Conservation (phyloP, 1,140 invertebrate genomes). For the Reticulitermes speratus region DNA sequence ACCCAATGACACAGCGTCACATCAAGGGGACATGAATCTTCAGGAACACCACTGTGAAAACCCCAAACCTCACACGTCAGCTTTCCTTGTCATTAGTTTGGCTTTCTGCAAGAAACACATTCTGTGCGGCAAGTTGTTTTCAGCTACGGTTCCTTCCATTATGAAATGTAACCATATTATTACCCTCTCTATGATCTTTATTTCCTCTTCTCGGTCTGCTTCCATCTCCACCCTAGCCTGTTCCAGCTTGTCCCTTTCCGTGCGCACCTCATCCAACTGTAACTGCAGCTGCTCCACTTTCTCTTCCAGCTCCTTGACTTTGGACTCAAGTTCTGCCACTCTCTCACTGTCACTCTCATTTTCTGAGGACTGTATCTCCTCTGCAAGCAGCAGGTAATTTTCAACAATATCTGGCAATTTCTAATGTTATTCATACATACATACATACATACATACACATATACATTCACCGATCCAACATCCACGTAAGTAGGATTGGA, state of each 20-base stretch:
- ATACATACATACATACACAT: too few relatives aligned
- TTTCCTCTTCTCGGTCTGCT: constrained; percentile 50
- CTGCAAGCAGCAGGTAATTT: constrained; percentile 32
- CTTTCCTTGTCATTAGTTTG: too few relatives aligned
- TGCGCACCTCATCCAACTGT: constrained; percentile 48
- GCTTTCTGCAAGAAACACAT: too few relatives aligned
- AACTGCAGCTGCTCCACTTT: constrained; percentile 53
- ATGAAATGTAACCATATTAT: too few relatives aligned
- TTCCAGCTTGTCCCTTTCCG: constrained; percentile 49
- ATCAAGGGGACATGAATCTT: too few relatives aligned
- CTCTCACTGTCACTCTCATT: constrained; percentile 43
- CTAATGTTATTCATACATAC: not conserved
- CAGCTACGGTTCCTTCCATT: too few relatives aligned
- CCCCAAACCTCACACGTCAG: too few relatives aligned
- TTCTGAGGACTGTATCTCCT: constrained; percentile 36
- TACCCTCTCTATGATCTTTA: constrained; percentile 48
- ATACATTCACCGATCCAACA: too few relatives aligned
- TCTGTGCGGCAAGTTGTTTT: too few relatives aligned
- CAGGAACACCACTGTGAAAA: too few relatives aligned
- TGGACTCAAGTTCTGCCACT: constrained; percentile 49
- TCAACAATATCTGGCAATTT: not conserved
- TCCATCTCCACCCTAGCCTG: constrained; percentile 45
- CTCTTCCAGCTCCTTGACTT: constrained; percentile 52
- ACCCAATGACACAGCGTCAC: too few relatives aligned
- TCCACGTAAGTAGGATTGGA: too few relatives aligned